Evolutionary conservation across 2,888 invertebrate species (phyloP).

Genomic region (Tiphia femorata): DNA sequence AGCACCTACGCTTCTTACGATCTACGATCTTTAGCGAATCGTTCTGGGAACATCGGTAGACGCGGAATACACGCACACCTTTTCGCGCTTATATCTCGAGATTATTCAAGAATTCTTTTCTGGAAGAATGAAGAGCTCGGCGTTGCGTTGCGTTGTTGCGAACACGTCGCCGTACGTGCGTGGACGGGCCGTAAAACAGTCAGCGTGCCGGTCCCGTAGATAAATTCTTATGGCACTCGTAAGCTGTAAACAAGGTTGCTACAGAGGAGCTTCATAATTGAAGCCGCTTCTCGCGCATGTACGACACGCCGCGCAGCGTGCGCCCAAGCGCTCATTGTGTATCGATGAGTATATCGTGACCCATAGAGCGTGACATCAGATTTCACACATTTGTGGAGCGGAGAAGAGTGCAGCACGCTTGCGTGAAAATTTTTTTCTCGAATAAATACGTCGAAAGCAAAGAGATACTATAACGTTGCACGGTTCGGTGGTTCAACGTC

Average conservation of each 20-base stretch:
- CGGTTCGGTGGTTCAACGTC: too few species aligned
- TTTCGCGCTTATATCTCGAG: slow-evolving; percentile 26
- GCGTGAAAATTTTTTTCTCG: too few species aligned
- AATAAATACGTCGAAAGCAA: not conserved
- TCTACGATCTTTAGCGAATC: slow-evolving; percentile 20
- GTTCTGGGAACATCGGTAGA: slow-evolving; percentile 47
- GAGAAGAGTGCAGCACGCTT: too few species aligned
- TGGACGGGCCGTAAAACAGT: slow-evolving; percentile 44
- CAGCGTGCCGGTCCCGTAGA: slow-evolving; percentile 39
- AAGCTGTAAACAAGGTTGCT: slow-evolving; percentile 50
- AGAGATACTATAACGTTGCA: slow-evolving; percentile 1
- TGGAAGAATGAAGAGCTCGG: slow-evolving; percentile 18
- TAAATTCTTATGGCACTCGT: slow-evolving; percentile 38
- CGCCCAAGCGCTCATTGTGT: slow-evolving; percentile 14
- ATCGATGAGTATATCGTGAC: too few species aligned
- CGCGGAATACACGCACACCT: slow-evolving; percentile 10
- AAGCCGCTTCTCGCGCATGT: slow-evolving; percentile 24
- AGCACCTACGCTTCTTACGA: slow-evolving; percentile 6
- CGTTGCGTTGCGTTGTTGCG: slow-evolving; percentile 12
- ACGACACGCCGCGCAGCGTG: slow-evolving; percentile 3
- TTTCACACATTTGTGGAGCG: too few species aligned
- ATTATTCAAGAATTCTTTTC: slow-evolving; percentile 40
- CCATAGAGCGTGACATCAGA: too few species aligned
- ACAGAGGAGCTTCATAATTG: slow-evolving; percentile 48
- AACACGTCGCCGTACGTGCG: slow-evolving; percentile 22